phyloP scores from a whole-genome alignment of 1,140 invertebrate species.

The Oncopodura yosiiana region DNA sequence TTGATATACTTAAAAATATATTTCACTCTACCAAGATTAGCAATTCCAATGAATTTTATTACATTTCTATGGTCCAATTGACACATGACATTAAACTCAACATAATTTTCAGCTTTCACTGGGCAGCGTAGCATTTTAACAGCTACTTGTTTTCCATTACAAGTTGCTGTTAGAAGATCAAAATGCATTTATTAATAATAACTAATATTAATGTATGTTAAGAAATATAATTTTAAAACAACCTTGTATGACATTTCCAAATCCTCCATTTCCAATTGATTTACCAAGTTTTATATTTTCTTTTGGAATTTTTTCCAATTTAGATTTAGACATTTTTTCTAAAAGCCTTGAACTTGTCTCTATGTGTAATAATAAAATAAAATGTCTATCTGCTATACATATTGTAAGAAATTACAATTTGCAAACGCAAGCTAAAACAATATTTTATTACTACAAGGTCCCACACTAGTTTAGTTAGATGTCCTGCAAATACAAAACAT shows the following conservation, averaged over 20 bases:
- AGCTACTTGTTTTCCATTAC: conserved; percentile 5
- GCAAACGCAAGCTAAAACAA: too few species aligned
- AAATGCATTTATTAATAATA: neutral
- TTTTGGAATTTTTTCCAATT: conserved; percentile 2
- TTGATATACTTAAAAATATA: neutral
- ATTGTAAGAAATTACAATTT: neutral
- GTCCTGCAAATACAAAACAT: too few species aligned
- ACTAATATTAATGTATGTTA: neutral
- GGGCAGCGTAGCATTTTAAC: conserved; percentile 11
- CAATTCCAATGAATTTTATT: conserved; percentile 4
- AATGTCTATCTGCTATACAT: neutral
- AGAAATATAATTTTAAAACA: neutral
- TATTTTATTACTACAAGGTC: too few species aligned
- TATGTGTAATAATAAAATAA: neutral
- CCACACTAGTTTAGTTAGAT: conserved; percentile 1
- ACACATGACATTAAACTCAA: conserved; percentile 7
- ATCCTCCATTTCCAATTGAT: conserved; percentile 4
- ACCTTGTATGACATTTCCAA: conserved; percentile 2
- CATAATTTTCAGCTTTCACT: neutral
- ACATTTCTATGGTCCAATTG: conserved; percentile 10
- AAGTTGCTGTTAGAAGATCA: neutral
- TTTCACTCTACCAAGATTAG: conserved; percentile 2
- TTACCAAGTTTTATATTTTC: neutral
- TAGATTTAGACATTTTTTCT: conserved; percentile 1
- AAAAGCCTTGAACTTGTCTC: neutral